phyloP scores from a whole-genome alignment of 2,888 invertebrate genomes.

The Cheilosia grossa region DNA sequence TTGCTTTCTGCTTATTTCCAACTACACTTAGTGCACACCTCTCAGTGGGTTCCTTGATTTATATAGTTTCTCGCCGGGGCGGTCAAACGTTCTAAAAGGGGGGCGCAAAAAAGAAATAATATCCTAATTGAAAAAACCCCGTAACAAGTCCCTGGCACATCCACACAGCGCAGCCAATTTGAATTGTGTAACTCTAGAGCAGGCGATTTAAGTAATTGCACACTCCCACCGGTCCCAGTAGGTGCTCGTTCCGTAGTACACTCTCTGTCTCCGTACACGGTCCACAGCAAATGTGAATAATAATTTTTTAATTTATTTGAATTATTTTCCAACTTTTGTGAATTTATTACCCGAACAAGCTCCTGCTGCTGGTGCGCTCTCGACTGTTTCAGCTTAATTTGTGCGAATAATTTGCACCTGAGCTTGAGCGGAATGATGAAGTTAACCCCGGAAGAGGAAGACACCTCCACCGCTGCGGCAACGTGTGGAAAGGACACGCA shows the following conservation, averaged over 20 bases:
- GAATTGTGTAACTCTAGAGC: slow-evolving; percentile 40
- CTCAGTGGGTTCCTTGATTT: slow-evolving; percentile 1
- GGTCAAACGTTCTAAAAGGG: background rate
- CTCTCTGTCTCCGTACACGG: slow-evolving; percentile 3
- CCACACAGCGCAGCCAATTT: slow-evolving; percentile 9
- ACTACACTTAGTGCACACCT: background rate
- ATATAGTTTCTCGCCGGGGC: slow-evolving; percentile 3
- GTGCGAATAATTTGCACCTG: slow-evolving; percentile 74
- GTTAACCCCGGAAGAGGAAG: slow-evolving; percentile 66
- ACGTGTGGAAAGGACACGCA: slow-evolving; percentile 15
- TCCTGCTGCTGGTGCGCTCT: slow-evolving; percentile 34
- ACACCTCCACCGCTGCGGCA: slow-evolving; percentile 18
- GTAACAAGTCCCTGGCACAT: slow-evolving; percentile 4
- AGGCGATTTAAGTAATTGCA: slow-evolving; percentile 73
- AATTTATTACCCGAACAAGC: slow-evolving; percentile 72
- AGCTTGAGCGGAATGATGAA: slow-evolving; percentile 72
- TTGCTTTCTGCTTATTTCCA: background rate
- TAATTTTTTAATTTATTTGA: slow-evolving; percentile 75
- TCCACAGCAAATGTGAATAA: slow-evolving; percentile 72
- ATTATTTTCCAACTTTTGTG: slow-evolving; percentile 73
- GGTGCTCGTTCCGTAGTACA: background rate
- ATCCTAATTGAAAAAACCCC: slow-evolving; percentile 53
- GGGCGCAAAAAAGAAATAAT: slow-evolving; percentile 40
- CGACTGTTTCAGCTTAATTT: slow-evolving; percentile 74
- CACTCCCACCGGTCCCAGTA: slow-evolving; percentile 44